Percentiles rank a stretch among this genome's conserved stretches.
Conservation (phyloP, 2,888 invertebrate species). For the Acrobasis repandana region DNA sequence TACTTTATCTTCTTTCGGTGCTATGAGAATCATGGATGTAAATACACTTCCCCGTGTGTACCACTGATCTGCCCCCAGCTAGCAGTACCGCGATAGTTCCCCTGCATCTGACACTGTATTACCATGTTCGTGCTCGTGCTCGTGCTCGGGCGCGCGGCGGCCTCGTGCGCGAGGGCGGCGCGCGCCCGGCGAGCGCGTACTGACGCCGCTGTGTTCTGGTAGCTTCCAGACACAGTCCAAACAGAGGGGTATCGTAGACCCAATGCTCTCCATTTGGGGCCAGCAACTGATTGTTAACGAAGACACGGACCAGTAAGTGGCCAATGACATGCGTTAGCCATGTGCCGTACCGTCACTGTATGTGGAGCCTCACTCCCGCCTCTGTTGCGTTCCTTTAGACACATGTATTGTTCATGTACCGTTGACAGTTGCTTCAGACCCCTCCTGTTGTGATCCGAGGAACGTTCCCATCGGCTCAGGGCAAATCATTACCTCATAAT, state of each 20-base stretch:
- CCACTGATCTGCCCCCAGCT: conserved; percentile 29
- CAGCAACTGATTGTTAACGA: conserved; percentile 98
- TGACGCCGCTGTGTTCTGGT: conserved; percentile 76
- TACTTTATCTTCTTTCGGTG: conserved; percentile 34
- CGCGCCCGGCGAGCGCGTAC: conserved; percentile 38
- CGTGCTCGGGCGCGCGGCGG: conserved; percentile 18
- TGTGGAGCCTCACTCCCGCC: conserved; percentile 68
- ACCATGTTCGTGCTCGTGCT: conserved; percentile 27
- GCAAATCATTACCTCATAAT: conserved; percentile 46
- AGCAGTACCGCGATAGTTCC: conserved; percentile 33
- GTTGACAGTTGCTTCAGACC: conserved; percentile 54
- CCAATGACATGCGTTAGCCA: conserved; percentile 62
- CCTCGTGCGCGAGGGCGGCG: conserved; percentile 23
- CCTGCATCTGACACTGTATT: conserved; percentile 37
- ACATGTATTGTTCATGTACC: conserved; percentile 64
- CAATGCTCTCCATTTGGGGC: conserved; percentile 99
- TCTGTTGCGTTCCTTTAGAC: conserved; percentile 63
- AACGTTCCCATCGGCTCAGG: conserved; percentile 47
- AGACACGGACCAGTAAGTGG: conserved; percentile 97
- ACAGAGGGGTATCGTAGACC: conserved; percentile 98
- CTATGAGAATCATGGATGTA: conserved; percentile 44
- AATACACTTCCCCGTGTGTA: conserved; percentile 45
- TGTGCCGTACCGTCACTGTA: conserved; percentile 55
- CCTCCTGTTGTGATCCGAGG: conserved; percentile 49
- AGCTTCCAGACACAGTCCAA: conserved; percentile 94